phyloP scores from a whole-genome alignment of 1,140 invertebrate species.

The Popillia japonica region DNA sequence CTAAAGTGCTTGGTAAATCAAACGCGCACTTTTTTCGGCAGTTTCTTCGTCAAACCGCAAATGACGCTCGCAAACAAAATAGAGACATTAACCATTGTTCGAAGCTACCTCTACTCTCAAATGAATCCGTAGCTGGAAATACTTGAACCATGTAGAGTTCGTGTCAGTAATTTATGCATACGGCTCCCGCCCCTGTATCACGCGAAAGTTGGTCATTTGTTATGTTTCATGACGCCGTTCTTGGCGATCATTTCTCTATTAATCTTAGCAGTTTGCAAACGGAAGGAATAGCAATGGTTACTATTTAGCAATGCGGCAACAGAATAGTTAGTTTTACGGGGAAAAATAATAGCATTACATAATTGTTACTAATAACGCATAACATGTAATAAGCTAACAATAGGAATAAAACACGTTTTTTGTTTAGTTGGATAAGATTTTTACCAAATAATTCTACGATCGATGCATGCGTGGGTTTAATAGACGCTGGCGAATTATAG shows the following conservation, averaged over 20 bases:
- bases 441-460: no score
- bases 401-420: no score
- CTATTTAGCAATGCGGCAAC: neutral
- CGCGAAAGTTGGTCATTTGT: conserved; percentile 31
- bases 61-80: conserved; percentile 11
- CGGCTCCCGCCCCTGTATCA: conserved; percentile 15
- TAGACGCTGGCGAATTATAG: no score
- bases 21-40: neutral
- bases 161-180: conserved; percentile 29
- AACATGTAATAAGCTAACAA: no score
- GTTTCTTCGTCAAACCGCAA: neutral
- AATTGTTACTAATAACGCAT: neutral
- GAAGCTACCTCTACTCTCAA: neutral
- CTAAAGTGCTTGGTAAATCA: neutral
- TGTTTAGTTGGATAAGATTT: no score
- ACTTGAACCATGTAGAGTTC: neutral
- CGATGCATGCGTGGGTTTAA: no score
- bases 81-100: conserved; percentile 29
- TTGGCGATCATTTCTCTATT: conserved; percentile 7
- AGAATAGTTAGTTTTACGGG: neutral
- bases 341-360: neutral
- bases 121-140: neutral
- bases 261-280: conserved; percentile 2
- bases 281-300: neutral
- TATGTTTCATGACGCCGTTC: conserved; percentile 27